Evolutionary conservation across 2,797 vertebrate species (phyloP), one percentile per base, ranked within the genome.

Genomic region (Kryptopterus vitreolus): DNA sequence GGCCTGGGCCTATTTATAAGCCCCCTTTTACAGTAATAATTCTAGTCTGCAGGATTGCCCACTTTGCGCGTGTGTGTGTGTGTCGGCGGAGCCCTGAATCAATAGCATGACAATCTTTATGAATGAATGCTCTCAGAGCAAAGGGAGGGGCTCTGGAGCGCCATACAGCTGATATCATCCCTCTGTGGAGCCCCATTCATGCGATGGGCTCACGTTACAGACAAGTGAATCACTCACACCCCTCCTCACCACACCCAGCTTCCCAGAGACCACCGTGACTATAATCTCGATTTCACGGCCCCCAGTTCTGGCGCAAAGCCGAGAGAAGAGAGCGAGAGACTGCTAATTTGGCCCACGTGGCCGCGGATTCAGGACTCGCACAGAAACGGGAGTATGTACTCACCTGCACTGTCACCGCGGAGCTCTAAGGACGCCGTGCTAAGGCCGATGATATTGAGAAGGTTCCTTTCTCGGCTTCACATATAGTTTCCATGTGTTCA

Each of bases 111-210:
- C 88, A 81, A 87, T 85, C 88, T 91, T 93, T 92, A 91, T 92
- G 92, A 94, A 94, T 94, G 92, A 93, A 92, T 76, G 50, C 77
- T 90, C 87, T 90, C 88, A 89, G 87, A 79, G 86, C 38, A 20
- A 48, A 71, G 75, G 90, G 88, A 89, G 87, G 89, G 84, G 88
- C 87, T 85, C 90, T 91, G 90, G 76, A 75, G 90, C 91, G 88
- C 88, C 0, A 86, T 89, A 92, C 92, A 92, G 86, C 84, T 94
- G 93, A 94, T 93, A 92, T 94, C 93, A 94, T 90, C 86, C 86
- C 78, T 72, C 82, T 78, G 66, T 79, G 81, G 83, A 82, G 55
- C 83, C 80, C 83, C 81, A 87, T 87, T 88, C 85, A 87, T 89
- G 87, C 92, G 89, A 92, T 90, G 85, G 87, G 88, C 84, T 93